A percentile compares a stretch with the other conserved stretches of the same genome.
Evolutionary conservation across 2,888 invertebrate genomes (phyloP).

Genomic region (Plebejus argus): DNA sequence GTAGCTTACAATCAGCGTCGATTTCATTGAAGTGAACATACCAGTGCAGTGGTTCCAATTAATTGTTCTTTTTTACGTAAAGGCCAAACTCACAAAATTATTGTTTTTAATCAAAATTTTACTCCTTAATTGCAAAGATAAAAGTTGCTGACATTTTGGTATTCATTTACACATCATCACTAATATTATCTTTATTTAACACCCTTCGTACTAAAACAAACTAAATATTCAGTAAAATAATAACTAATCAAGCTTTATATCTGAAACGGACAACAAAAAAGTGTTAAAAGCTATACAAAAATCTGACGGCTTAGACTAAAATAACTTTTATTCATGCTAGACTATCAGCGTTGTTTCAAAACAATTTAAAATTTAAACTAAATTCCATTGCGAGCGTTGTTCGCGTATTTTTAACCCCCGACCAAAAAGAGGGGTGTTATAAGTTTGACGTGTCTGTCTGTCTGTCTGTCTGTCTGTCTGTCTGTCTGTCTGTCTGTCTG

Average conservation of each 20-base stretch:
- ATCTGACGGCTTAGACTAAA: not conserved
- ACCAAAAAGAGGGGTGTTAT: too few relatives aligned
- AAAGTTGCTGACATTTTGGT: not conserved
- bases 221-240: not conserved
- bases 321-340: conserved; percentile 31
- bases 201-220: not conserved
- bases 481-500: too few relatives aligned
- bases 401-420: conserved; percentile 13
- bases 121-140: not conserved
- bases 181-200: not conserved
- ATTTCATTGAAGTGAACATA: conserved; percentile 39
- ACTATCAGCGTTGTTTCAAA: conserved; percentile 1
- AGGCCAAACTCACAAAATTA: not conserved
- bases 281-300: conserved; percentile 13
- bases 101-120: not conserved
- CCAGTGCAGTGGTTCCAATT: not conserved
- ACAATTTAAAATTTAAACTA: conserved; percentile 28
- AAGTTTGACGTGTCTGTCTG: too few relatives aligned
- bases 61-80: not conserved
- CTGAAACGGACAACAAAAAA: not conserved
- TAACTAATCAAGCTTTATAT: not conserved
- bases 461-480: too few relatives aligned
- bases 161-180: not conserved
- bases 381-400: not conserved
- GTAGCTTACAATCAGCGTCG: conserved; percentile 39